Evolutionary conservation across 2,113 vertebrate species (phyloP).

Genomic region (Gavialis gangeticus): DNA sequence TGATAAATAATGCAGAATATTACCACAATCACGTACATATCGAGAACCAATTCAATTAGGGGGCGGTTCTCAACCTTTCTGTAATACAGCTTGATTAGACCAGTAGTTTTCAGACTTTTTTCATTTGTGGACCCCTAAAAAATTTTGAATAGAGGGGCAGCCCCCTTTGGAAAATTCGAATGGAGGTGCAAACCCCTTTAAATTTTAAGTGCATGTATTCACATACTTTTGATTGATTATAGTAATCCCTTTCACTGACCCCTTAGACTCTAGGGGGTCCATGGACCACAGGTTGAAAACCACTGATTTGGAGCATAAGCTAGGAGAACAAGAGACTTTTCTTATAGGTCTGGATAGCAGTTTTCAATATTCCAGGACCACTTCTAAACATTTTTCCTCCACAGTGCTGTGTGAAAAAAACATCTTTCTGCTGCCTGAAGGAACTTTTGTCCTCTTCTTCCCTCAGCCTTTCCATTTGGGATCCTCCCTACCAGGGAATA

Average conservation of each 20-base stretch:
- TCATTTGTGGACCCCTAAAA: not conserved
- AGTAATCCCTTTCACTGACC: too few relatives aligned
- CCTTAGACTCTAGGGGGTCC: too few relatives aligned
- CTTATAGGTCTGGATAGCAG: too few relatives aligned
- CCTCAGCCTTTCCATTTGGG: conserved; percentile 10
- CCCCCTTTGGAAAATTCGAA: too few relatives aligned
- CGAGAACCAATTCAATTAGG: not conserved
- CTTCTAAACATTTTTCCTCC: not conserved
- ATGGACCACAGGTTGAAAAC: too few relatives aligned
- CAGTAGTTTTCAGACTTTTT: conserved; percentile 20
- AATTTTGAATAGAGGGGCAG: not conserved
- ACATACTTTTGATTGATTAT: too few relatives aligned
- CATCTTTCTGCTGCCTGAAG: conserved; percentile 24
- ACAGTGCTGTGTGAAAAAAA: not conserved
- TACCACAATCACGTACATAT: not conserved
- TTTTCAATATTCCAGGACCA: not conserved
- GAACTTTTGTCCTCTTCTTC: conserved; percentile 24
- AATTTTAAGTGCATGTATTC: too few relatives aligned
- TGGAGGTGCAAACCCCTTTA: too few relatives aligned
- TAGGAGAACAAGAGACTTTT: too few relatives aligned
- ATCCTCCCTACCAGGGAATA: conserved; percentile 15
- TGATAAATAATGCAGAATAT: conserved; percentile 34
- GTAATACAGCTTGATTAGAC: not conserved
- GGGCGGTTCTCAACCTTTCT: not conserved
- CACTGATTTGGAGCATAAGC: too few relatives aligned